Percentiles rank a stretch among this genome's conserved stretches.
These are phyloP conservation scores for Caradrina clavipalpis DNA, from an alignment of 2,888 invertebrate species.

Conservation along the genomic window DNA sequence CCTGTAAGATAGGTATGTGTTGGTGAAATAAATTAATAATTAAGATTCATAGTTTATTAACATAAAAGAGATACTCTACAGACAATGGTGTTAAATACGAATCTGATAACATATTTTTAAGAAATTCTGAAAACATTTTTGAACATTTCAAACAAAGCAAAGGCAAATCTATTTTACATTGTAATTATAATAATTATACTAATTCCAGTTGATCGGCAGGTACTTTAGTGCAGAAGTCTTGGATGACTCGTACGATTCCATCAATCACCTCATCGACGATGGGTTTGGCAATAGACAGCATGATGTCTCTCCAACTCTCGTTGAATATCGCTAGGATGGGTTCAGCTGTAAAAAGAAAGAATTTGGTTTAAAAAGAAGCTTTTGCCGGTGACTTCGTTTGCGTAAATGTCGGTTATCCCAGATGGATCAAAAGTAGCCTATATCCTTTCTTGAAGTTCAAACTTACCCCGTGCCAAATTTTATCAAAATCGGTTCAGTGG, in stretches of 20 bases:
- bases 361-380: slow-evolving; percentile 3
- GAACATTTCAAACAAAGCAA: too few species aligned
- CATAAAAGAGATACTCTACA: not conserved
- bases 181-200: not conserved
- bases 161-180: too few species aligned
- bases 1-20: too few species aligned
- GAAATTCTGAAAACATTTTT: not conserved
- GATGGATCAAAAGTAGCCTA: too few species aligned
- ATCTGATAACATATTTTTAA: not conserved
- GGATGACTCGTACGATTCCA: slow-evolving; percentile 17
- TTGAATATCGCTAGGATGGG: slow-evolving; percentile 66
- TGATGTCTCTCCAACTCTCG: slow-evolving; percentile 66
- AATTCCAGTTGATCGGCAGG: slow-evolving; percentile 67
- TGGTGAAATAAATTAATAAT: too few species aligned
- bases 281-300: slow-evolving; percentile 63
- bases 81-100: not conserved
- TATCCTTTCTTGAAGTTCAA: too few species aligned
- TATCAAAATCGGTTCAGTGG: too few species aligned
- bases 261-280: slow-evolving; percentile 64
- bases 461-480: too few species aligned
- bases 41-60: slow-evolving; percentile 20
- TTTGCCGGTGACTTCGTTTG: too few species aligned
- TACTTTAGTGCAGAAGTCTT: slow-evolving; percentile 40
- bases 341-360: slow-evolving; percentile 66
- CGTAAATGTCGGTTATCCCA: too few species aligned